Base-by-base conservation (phyloP, 2,888 invertebrate genomes). In the Chamaedrilus cognettii region DNA sequence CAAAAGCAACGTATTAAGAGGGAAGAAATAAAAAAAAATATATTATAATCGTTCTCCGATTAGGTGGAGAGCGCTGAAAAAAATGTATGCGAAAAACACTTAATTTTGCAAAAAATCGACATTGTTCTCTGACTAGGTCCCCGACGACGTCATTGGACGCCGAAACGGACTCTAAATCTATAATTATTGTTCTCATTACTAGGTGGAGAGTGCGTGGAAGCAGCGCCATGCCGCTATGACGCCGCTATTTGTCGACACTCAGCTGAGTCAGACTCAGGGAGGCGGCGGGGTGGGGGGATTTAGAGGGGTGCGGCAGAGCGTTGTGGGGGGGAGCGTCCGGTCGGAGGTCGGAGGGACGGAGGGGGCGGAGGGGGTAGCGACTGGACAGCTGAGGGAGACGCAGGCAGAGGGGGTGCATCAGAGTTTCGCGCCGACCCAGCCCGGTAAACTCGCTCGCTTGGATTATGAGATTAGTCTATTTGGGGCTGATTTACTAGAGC, bases 191-290 rank as follows among this genome's bases (percentile, higher is more conserved):
- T n/a, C n/a, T n/a, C n/a, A n/a, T n/a, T n/a, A n/a, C n/a, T n/a
- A n/a, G n/a, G n/a, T n/a, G n/a, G 77, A 76, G 66, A 79, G 87
- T 0, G 87, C 87, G 32, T 88, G 88, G 87, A 85, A 87, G 60
- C 84, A 86, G 42, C 86, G 87, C 52, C 86, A 88, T 77, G 83
- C 87, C 5, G 87, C 87, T 0, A 85, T 88, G 77, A 88, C 88
- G 19, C 90, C 90, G 0, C 80, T 90, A 73, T 90, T 90, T 80
- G 88, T 88, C 4, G 75, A 71, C 49, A 79, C 79, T 2, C 72
- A 74, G 65, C 69, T 70, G 19, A 69, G 70, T 65, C 77, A 62
- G 71, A 63, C 33, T 74, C 74, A 5, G 23, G 34, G 57, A 30
- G 60, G 23, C 5, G 58, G 65, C 5, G 31, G 11, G 19, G 42